Percentiles rank a stretch among this genome's conserved stretches.
These are phyloP conservation scores for Aplodontia rufa DNA, from an alignment of 2,113 vertebrate species.

Conservation along the genomic window DNA sequence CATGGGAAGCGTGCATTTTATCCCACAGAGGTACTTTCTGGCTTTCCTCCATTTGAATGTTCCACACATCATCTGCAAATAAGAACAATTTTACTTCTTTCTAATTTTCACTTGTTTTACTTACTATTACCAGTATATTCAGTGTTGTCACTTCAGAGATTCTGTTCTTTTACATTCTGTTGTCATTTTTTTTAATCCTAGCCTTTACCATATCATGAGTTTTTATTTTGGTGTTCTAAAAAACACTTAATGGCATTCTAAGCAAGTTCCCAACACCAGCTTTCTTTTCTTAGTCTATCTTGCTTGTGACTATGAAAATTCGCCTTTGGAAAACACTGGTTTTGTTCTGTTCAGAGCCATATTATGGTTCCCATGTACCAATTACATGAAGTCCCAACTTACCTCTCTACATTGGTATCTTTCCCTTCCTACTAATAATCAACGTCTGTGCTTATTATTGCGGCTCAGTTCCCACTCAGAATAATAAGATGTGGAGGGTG, in stretches of 20 bases:
- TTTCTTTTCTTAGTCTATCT: neutral
- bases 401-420: neutral
- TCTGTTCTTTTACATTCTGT: neutral
- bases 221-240: neutral
- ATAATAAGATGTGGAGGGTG: neutral
- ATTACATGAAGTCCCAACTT: neutral
- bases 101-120: no score
- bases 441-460: neutral
- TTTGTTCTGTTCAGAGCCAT: neutral
- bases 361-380: neutral
- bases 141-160: no score
- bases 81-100: no score
- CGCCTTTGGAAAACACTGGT: slow-evolving; percentile 1
- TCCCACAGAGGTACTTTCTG: no score
- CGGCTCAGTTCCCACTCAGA: neutral
- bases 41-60: no score
- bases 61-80: no score
- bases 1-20: no score
- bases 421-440: neutral
- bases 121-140: no score
- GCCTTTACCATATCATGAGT: neutral
- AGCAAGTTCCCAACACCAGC: neutral
- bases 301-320: neutral
- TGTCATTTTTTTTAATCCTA: neutral
- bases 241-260: neutral